A percentile compares a stretch with the other conserved stretches of the same genome.
Evolutionary conservation across 2,113 vertebrate species (phyloP).

Genomic region (Lophius piscatorius): DNA sequence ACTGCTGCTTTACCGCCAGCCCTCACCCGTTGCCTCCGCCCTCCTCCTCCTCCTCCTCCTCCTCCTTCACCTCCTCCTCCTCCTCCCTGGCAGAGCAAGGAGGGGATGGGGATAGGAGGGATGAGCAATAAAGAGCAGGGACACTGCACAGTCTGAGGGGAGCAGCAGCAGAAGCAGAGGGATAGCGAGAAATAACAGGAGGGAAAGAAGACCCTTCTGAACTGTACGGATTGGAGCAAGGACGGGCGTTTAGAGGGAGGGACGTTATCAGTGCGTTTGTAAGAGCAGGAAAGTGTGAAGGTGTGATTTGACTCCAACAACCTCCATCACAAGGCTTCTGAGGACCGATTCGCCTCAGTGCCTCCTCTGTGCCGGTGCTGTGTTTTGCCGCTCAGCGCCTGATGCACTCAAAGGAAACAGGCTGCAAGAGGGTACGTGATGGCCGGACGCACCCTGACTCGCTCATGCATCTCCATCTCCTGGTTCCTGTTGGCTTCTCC

Average conservation of each 20-base stretch:
- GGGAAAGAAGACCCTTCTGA: conserved; percentile 38
- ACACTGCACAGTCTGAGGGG: conserved; percentile 61
- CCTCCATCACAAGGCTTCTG: conserved; percentile 46
- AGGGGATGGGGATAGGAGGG: conserved; percentile 46
- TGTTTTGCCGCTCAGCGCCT: conserved; percentile 43
- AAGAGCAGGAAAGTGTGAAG: conserved; percentile 16
- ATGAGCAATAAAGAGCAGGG: conserved; percentile 71
- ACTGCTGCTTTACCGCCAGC: conserved; percentile 46
- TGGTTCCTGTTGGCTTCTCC: conserved; percentile 49
- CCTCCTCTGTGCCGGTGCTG: conserved; percentile 28
- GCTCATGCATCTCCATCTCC: conserved; percentile 43
- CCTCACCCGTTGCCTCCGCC: no score
- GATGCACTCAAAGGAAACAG: conserved; percentile 58
- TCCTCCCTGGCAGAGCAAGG: conserved; percentile 30
- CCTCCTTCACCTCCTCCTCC: conserved; percentile 30
- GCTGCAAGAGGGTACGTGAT: conserved; percentile 57
- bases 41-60: conserved; percentile 29
- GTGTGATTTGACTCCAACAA: conserved; percentile 45
- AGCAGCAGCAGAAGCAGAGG: conserved; percentile 32
- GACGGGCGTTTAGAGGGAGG: conserved; percentile 66
- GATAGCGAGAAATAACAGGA: conserved; percentile 19
- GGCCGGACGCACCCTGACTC: conserved; percentile 61
- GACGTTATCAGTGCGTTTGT: conserved; percentile 32
- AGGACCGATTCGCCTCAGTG: conserved; percentile 42
- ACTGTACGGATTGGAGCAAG: conserved; percentile 56